Evolutionary conservation across 1,140 invertebrate species (phyloP), one percentile per base, ranked within the genome.

Genomic region (Tachypleus tridentatus): DNA sequence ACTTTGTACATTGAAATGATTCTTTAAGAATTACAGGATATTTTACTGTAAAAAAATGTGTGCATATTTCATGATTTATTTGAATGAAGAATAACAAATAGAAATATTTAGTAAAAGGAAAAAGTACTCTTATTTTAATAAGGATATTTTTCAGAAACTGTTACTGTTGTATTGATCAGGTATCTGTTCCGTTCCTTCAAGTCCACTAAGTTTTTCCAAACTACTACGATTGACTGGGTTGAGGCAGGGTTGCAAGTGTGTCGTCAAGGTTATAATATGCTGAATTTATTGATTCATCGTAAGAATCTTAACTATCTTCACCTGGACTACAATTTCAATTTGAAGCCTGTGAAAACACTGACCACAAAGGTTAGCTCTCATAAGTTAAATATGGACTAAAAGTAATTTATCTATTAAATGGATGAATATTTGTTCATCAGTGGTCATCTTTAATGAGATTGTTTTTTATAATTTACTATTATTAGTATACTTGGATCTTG

Each of bases 271-370:
- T 99, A 99, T 78, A 99, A 99, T 76, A 99, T 99, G 97, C 80
- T 99, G 7, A 99, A 99, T 78, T 80, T 99, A 54, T 80, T 99
- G 58, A 99, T 99, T 75, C 97, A 99, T 80, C 87, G 97, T 60
- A 99, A 99, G 78, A 99, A 99, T 79, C 83, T 99, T 6, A 99
- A 99, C 76, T 99, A 99, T 76, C 83, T 99, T 50, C 97, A 99
- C 85, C 83, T 99, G 76, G 97, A 99, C 81, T 99, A 99, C 76
- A 99, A 99, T 78, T 99, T 99, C 75, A 99, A 99, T 77, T 82
- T 99, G 74, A 99, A 99, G 77, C 97, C 97, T 0, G 97, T 99
- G 0, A 99, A 99, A 77, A 99, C 97, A 0, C 80, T 99, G 51
- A 99, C 97, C 0, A 99, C 97, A 0, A 98, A 98, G 75, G 76